Evolutionary conservation across 1,140 invertebrate genomes (phyloP).

Genomic region (Anadara kagoshimensis): DNA sequence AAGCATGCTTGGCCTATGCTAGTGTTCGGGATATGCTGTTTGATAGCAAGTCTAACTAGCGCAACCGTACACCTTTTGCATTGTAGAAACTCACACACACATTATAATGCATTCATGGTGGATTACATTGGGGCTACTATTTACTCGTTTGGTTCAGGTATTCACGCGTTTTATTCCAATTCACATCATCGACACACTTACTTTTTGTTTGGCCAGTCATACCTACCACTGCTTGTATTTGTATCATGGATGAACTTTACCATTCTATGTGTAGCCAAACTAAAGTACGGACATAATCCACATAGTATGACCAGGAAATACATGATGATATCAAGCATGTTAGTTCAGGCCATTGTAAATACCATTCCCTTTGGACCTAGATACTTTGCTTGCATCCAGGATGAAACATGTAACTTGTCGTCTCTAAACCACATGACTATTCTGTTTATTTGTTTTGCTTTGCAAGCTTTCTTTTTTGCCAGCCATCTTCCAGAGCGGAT

Average conservation of each 20-base stretch:
- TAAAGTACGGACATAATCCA: slow-evolving; percentile 46
- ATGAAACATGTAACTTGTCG: slow-evolving; percentile 39
- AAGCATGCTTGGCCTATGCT: slow-evolving; percentile 48
- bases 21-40: slow-evolving; percentile 44
- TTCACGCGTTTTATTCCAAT: slow-evolving; percentile 52
- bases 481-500: slow-evolving; percentile 73
- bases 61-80: slow-evolving; percentile 64
- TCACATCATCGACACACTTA: slow-evolving; percentile 42
- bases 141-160: slow-evolving; percentile 58
- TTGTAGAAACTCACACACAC: slow-evolving; percentile 57
- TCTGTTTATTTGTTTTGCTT: slow-evolving; percentile 43
- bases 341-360: slow-evolving; percentile 41
- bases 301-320: slow-evolving; percentile 50
- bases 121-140: slow-evolving; percentile 68
- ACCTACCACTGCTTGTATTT: slow-evolving; percentile 50
- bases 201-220: slow-evolving; percentile 26
- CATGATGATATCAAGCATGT: slow-evolving; percentile 48
- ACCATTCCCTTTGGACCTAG: slow-evolving; percentile 49
- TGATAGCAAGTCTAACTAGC: slow-evolving; percentile 51
- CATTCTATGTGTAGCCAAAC: slow-evolving; percentile 50
- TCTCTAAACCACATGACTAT: slow-evolving; percentile 52
- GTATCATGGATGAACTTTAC: slow-evolving; percentile 52
- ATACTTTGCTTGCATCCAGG: slow-evolving; percentile 42
- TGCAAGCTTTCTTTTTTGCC: slow-evolving; percentile 68
- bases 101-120: slow-evolving; percentile 63